phyloP scores from a whole-genome alignment of 1,140 invertebrate species.

The Cotesia vestalis region DNA sequence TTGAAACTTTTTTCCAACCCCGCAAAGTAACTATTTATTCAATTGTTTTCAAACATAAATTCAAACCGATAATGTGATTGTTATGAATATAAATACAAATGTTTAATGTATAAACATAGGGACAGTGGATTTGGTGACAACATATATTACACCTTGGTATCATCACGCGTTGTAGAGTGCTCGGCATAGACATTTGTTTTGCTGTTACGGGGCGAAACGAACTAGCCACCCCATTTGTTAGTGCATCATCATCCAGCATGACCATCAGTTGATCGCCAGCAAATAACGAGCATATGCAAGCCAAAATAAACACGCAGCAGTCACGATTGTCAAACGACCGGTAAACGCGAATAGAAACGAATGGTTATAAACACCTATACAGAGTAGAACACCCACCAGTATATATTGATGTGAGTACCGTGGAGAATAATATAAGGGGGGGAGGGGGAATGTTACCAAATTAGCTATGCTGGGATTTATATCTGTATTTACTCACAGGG shows the following conservation, averaged over 20 bases:
- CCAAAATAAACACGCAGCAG: conserved; percentile 26
- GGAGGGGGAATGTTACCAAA: too few species aligned
- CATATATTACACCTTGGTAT: conserved; percentile 5
- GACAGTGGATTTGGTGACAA: conserved; percentile 18
- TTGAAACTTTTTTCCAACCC: too few species aligned
- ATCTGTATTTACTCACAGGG: neutral
- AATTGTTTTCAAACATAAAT: too few species aligned
- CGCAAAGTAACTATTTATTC: too few species aligned
- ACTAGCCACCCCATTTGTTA: neutral
- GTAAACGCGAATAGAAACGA: conserved; percentile 22
- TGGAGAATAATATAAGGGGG: neutral
- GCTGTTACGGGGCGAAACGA: neutral
- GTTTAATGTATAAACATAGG: neutral
- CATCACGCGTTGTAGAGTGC: neutral
- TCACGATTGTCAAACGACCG: conserved; percentile 25
- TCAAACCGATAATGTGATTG: too few species aligned
- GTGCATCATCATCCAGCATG: neutral
- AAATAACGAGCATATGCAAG: conserved; percentile 26
- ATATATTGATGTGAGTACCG: too few species aligned
- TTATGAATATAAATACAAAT: neutral
- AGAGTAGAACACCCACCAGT: neutral
- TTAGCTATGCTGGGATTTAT: neutral
- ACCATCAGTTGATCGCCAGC: neutral
- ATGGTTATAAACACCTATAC: neutral
- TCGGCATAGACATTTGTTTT: neutral